Evolutionary conservation across 1,140 invertebrate genomes (phyloP).

Genomic region (Drosophila repleta): DNA sequence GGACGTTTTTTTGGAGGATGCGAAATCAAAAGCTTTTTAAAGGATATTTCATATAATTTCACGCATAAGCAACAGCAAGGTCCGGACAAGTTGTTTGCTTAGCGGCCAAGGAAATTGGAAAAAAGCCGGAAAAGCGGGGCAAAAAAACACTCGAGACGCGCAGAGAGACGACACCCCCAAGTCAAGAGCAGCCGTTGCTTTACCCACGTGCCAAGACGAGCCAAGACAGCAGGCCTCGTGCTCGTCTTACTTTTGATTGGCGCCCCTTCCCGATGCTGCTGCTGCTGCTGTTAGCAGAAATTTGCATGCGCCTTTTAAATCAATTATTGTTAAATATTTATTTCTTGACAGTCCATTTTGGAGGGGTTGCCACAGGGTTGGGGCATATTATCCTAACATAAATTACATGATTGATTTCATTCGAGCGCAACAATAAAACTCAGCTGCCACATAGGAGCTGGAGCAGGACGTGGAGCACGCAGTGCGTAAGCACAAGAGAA

Average conservation of each 20-base stretch:
- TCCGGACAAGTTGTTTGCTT: conserved; percentile 57
- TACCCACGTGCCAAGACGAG: conserved; percentile 67
- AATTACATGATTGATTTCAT: conserved; percentile 83
- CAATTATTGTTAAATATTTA: conserved; percentile 83
- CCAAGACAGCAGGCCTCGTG: conserved; percentile 11
- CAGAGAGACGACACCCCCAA: conserved; percentile 19
- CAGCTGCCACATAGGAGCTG: conserved; percentile 6
- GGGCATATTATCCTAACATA: conserved; percentile 78
- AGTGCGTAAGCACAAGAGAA: conserved; percentile 37
- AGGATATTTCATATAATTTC: conserved; percentile 78
- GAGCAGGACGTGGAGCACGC: conserved; percentile 3
- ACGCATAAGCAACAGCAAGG: conserved; percentile 57
- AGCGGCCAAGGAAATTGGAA: conserved; percentile 63
- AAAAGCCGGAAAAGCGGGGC: conserved; percentile 29
- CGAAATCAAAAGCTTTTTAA: conserved; percentile 82
- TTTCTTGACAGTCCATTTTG: conserved; percentile 75
- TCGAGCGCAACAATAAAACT: conserved; percentile 47
- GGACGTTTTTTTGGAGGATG: conserved; percentile 10
- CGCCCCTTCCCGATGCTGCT: neutral
- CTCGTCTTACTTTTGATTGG: conserved; percentile 17
- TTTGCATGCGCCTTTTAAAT: conserved; percentile 82
- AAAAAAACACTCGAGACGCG: conserved; percentile 23
- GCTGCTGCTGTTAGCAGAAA: conserved; percentile 31
- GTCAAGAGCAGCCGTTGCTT: conserved; percentile 65
- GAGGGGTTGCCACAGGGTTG: conserved; percentile 10